Conservation (phyloP, 2,888 invertebrate genomes). For the Xestia rhomboidea region DNA sequence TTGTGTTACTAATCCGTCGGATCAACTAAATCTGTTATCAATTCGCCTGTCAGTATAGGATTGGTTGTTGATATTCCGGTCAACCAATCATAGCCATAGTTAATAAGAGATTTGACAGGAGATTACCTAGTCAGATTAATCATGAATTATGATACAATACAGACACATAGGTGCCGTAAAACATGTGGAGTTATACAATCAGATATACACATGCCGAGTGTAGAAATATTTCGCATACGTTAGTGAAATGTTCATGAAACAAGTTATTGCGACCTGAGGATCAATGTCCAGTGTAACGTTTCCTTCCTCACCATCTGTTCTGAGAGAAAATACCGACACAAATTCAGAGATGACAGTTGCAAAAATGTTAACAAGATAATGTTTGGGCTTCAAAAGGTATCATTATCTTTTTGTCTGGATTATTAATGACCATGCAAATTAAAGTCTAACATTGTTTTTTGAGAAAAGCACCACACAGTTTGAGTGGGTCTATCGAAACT, state of each 20-base stretch:
- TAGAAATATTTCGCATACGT: background rate
- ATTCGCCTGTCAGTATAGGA: background rate
- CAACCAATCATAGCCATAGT: constrained; percentile 10
- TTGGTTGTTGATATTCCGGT: constrained; percentile 2
- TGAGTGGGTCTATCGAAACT: too few relatives aligned
- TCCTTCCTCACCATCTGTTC: too few relatives aligned
- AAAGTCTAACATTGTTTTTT: too few relatives aligned
- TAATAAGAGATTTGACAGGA: constrained; percentile 7
- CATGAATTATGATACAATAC: background rate
- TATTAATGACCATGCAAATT: background rate
- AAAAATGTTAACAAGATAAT: background rate
- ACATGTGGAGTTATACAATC: background rate
- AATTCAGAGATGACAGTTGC: background rate
- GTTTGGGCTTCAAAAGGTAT: background rate
- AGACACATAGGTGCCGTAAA: background rate
- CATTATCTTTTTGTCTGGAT: background rate
- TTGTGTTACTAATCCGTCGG: background rate
- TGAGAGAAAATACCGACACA: background rate
- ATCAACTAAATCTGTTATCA: background rate
- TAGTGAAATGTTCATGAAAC: background rate
- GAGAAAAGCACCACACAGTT: too few relatives aligned
- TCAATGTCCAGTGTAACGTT: too few relatives aligned
- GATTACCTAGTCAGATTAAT: constrained; percentile 9
- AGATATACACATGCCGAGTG: background rate
- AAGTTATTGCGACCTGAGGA: too few relatives aligned